Evolutionary conservation across 2,888 invertebrate species (phyloP).

Genomic region (Polyploca ridens): DNA sequence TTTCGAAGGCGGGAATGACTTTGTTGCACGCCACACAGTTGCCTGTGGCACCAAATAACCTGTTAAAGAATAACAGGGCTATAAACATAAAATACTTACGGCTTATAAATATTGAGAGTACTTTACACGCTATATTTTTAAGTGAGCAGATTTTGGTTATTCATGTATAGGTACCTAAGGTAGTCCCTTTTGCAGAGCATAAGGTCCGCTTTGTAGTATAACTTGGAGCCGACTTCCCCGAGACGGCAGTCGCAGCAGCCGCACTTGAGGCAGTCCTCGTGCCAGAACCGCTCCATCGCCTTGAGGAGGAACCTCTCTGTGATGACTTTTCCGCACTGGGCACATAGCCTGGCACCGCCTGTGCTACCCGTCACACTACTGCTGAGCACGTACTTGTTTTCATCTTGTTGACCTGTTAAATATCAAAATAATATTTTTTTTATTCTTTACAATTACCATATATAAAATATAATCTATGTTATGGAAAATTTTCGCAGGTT

Average conservation of each 20-base stretch:
- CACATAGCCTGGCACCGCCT: slow-evolving; percentile 87
- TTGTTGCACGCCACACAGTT: slow-evolving; percentile 96
- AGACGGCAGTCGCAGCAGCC: slow-evolving; percentile 96
- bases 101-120: slow-evolving; percentile 54
- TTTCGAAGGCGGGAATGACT: slow-evolving; percentile 97
- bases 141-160: background rate
- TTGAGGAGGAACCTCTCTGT: slow-evolving; percentile 92
- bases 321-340: slow-evolving; percentile 94
- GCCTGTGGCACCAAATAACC: slow-evolving; percentile 95
- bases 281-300: slow-evolving; percentile 96
- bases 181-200: slow-evolving; percentile 96
- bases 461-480: too few relatives aligned
- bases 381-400: slow-evolving; percentile 72
- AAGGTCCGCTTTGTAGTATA: slow-evolving; percentile 95
- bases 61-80: slow-evolving; percentile 73
- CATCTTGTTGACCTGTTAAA: slow-evolving; percentile 75
- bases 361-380: slow-evolving; percentile 61
- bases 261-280: slow-evolving; percentile 96
- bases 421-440: slow-evolving; percentile 16
- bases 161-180: slow-evolving; percentile 87
- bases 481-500: too few relatives aligned
- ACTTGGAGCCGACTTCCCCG: slow-evolving; percentile 96
- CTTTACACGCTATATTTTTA: slow-evolving; percentile 49
- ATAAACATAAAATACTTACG: slow-evolving; percentile 57
- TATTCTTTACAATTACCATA: too few relatives aligned